These are phyloP conservation scores for Malurus cyaneus DNA, from an alignment of 2,113 vertebrate genomes.

Conservation along the genomic window DNA sequence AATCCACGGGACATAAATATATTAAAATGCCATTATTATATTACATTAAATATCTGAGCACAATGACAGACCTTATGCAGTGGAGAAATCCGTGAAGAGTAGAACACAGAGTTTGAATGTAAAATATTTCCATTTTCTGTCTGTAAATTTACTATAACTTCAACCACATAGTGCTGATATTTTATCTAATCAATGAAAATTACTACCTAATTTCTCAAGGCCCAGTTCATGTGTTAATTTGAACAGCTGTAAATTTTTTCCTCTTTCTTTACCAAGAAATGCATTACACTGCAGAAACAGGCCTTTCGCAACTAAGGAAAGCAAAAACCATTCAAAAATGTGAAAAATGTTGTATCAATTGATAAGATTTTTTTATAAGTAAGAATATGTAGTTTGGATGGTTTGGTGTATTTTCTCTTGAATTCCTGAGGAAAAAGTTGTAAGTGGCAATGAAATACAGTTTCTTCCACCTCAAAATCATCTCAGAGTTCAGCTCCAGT, in stretches of 20 bases:
- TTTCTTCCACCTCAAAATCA: neutral
- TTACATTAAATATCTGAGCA: neutral
- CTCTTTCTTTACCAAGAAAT: neutral
- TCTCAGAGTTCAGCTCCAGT: neutral
- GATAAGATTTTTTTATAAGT: neutral
- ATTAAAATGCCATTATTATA: neutral
- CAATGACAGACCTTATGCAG: neutral
- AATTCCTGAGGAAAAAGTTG: neutral
- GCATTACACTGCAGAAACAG: neutral
- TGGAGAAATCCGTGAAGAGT: neutral
- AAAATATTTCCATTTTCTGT: neutral
- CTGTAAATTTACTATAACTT: neutral
- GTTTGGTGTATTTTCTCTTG: neutral
- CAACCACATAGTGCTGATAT: neutral
- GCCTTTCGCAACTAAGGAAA: neutral
- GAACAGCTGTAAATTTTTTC: conserved; percentile 39
- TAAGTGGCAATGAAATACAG: neutral
- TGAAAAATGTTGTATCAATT: neutral
- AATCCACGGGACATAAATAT: neutral
- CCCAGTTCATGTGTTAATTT: neutral
- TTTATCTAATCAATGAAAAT: conserved; percentile 52
- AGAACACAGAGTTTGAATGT: neutral
- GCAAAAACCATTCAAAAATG: neutral
- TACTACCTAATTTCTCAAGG: conserved; percentile 38
- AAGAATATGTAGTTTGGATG: neutral